Base-by-base conservation (phyloP, 2,113 vertebrate species). In the Phycodurus eques region DNA sequence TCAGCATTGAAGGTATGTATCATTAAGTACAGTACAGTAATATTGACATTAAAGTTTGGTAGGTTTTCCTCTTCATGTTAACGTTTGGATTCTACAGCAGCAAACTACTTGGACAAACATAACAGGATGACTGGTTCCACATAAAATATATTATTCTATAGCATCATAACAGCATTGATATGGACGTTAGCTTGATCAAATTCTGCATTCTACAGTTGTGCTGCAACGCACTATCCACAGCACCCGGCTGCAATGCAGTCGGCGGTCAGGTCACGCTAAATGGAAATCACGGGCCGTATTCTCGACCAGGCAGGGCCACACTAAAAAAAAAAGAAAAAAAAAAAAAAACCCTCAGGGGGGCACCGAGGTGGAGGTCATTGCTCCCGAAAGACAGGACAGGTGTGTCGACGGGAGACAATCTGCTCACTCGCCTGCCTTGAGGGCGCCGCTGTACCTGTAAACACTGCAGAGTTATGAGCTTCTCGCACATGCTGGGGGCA, bases 361-460 rank as follows among this genome's bases (percentile, higher is more conserved):
- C 7, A 20, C 27, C 51, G 69, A 77, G 88, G 83, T 46, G 65
- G 71, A 78, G 88, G 83, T 89, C 73, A 85, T 83, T 76, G 77
- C 78, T 81, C 70, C 67, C 74, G 77, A 79, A 68, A 81, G 76
- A 87, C 67, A 17, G 84, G 76, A 88, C 76, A 86, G 82, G 87
- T 90, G 88, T 87, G 84, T 74, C 74, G 62, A 64, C 71, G 47
- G 72, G 80, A 82, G 71, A 66, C 80, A 77, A 76, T 81, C 82
- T 81, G 85, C 75, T 67, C 15, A 54, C 77, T 39, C 64, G 66
- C 56, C 64, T 82, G 74, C 81, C 81, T 83, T 17, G 8, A 83
- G 80, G 84, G 79, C 67, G 62, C 65, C 47, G 71, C 71, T 87
- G 73, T 83, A 83, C 80, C 78, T 81, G 84, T 88, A 87, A 91